These are phyloP conservation scores for Coelopa frigida DNA, from an alignment of 1,140 invertebrate species.

Conservation along the genomic window DNA sequence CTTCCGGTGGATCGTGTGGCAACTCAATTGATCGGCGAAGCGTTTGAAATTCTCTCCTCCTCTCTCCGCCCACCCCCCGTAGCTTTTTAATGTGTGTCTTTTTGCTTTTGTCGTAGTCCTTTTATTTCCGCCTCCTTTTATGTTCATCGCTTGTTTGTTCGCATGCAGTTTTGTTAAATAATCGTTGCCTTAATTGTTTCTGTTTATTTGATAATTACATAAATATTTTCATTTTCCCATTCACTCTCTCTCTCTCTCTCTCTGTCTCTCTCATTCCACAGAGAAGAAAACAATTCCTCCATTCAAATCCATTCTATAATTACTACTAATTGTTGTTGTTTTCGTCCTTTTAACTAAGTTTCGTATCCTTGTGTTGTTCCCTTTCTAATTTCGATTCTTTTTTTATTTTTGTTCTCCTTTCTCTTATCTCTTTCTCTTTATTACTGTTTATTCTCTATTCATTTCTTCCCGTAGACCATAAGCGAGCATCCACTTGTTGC, in stretches of 20 bases:
- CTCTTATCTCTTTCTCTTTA: slow-evolving; percentile 18
- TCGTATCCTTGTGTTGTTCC: slow-evolving; percentile 17
- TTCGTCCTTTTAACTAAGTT: background rate
- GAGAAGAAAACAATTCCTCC: slow-evolving; percentile 13
- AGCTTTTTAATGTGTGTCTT: no score
- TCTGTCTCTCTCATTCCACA: slow-evolving; percentile 1
- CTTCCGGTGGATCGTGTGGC: no score
- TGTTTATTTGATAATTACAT: background rate
- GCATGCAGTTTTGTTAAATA: no score
- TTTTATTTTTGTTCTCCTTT: background rate
- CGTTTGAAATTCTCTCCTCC: no score
- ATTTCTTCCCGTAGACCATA: slow-evolving; percentile 36
- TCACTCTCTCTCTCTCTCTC: slow-evolving; percentile 1
- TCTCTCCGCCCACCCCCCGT: no score
- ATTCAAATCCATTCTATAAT: slow-evolving; percentile 16
- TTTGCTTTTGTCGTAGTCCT: no score
- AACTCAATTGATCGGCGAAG: no score
- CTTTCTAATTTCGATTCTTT: slow-evolving; percentile 14
- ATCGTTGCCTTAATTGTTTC: background rate
- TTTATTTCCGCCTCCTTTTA: background rate
- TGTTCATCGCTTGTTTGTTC: slow-evolving; percentile 4
- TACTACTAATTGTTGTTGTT: background rate
- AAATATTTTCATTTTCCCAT: background rate
- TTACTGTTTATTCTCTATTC: slow-evolving; percentile 16
- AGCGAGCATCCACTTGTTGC: slow-evolving; percentile 32